Percentiles rank a stretch among this genome's conserved stretches.
phyloP scores from a whole-genome alignment of 2,888 invertebrate genomes.

The Apodemia zela region DNA sequence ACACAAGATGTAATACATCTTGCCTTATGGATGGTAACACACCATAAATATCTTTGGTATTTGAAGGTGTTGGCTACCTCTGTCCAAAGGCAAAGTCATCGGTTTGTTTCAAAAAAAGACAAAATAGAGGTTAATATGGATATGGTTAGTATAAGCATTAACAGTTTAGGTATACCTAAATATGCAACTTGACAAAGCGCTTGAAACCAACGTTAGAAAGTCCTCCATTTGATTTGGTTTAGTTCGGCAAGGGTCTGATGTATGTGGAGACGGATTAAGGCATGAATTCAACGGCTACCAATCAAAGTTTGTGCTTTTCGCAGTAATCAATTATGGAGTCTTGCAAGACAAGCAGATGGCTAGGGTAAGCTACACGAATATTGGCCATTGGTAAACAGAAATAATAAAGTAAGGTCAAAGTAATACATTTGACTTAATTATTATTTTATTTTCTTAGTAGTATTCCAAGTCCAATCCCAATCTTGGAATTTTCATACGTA shows the following conservation, averaged over 20 bases:
- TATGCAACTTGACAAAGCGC: background rate
- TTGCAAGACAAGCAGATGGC: constrained; percentile 38
- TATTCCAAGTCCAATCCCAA: too few species aligned
- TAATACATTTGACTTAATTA: too few species aligned
- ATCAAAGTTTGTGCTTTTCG: constrained; percentile 54
- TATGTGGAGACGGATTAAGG: constrained; percentile 40
- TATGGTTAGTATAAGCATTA: too few species aligned
- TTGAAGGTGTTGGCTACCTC: too few species aligned
- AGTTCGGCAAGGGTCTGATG: constrained; percentile 29
- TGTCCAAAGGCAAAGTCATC: too few species aligned
- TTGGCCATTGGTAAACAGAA: background rate
- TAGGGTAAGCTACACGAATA: constrained; percentile 27
- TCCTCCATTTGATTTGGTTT: constrained; percentile 26
- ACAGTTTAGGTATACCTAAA: too few species aligned
- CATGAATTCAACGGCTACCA: constrained; percentile 42
- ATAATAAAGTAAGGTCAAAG: background rate
- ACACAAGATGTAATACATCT: too few species aligned
- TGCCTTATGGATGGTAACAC: too few species aligned
- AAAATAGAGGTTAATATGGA: too few species aligned
- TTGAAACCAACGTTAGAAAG: constrained; percentile 23
- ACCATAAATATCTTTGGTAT: too few species aligned
- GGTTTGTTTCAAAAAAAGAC: too few species aligned
- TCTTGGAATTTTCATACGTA: too few species aligned
- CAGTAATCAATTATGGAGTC: constrained; percentile 51
- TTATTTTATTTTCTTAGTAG: background rate